Base-by-base conservation (phyloP, 2,797 vertebrate species). In the Gephyroberyx darwinii region DNA sequence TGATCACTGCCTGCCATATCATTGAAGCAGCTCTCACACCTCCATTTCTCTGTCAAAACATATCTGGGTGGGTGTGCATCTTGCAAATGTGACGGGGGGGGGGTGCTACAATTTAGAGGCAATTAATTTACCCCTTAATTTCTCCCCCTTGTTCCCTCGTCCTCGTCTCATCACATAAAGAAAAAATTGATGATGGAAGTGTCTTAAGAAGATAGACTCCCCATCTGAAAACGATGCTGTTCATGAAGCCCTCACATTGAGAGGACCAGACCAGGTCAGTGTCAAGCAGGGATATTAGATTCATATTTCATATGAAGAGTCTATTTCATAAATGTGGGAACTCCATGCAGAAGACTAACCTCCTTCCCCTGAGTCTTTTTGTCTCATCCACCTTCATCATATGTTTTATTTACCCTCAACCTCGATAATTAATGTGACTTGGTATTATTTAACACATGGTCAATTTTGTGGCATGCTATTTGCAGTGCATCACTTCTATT, bases 21-120 rank as follows among this genome's bases (percentile, higher is more conserved):
- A 84, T 1, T 16, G 14, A 71, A 80, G 61, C 75, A 4, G 4
- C 70, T 83, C 2, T 2, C 63, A 66, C 65, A 71, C 77, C 68
- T 79, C 48, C 53, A 78, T 81, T 73, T 74, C 43, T 7, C 70
- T 59, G 74, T 78, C 78, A 78, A 60, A 84, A 65, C n/a, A n/a
- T 48, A 65, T 70, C 74, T 75, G 58, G 6, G 65, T 56, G 47
- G 70, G 67, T 72, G 50, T 64, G 53, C 56, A 50, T 68, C 59
- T 67, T n/a, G 19, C 17, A 72, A 78, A 78, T 81, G 84, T 79
- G 70, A 69, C 65, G 37, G 50, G 69, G 61, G 47, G 54, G 56
- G 57, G 68, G 13, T 30, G 54, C 26, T n/a, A 72, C 30, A 43
- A 48, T 45, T 43, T 35, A 61, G 51, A 74, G 50, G 33, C 64